Conservation (phyloP, 2,797 vertebrate species). For the Anabas testudineus region DNA sequence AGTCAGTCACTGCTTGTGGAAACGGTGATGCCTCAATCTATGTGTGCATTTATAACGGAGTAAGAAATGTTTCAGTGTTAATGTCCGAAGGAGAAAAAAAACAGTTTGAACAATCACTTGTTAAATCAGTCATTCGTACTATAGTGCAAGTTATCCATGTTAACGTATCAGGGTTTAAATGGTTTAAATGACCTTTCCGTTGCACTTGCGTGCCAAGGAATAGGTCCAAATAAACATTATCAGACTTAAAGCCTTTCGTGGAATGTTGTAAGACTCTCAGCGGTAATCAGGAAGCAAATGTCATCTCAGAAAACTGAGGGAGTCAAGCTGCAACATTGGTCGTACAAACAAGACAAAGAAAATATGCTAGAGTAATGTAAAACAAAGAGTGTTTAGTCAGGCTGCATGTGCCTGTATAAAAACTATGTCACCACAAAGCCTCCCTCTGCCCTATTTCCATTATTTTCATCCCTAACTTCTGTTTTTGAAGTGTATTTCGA, state of each 20-base stretch:
- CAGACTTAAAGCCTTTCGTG: background rate
- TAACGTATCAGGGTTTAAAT: background rate
- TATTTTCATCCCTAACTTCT: background rate
- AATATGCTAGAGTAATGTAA: background rate
- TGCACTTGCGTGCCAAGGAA: background rate
- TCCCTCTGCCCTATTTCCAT: no score
- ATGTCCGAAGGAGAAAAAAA: background rate
- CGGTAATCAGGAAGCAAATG: background rate
- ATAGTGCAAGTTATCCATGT: background rate
- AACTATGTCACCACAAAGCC: no score
- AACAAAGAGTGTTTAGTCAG: background rate
- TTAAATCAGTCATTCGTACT: background rate
- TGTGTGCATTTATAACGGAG: background rate
- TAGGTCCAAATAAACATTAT: conserved; percentile 12
- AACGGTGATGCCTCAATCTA: background rate
- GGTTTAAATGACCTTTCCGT: conserved; percentile 1
- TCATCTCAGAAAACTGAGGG: background rate
- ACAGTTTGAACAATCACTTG: background rate
- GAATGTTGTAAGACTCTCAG: background rate
- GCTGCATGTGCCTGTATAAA: background rate
- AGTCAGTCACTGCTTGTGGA: background rate
- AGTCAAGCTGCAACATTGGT: background rate
- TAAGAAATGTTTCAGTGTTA: background rate
- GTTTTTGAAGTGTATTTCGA: background rate
- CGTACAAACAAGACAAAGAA: background rate